Percentiles rank a stretch among this genome's conserved stretches.
Conservation (phyloP, 2,888 invertebrate species). For the Cylindroiulus punctatus region DNA sequence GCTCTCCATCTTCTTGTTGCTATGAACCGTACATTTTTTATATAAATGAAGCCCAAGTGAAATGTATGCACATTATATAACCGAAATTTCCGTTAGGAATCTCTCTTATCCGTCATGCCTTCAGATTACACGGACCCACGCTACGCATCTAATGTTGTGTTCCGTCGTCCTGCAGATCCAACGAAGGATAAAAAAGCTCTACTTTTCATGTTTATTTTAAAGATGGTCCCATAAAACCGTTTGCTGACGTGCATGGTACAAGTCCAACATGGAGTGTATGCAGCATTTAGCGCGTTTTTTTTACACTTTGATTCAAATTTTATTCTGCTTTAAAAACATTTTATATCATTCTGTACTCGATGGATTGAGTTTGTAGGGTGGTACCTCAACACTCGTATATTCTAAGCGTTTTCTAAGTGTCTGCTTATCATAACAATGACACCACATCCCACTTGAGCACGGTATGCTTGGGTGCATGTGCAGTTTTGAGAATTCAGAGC, state of each 20-base stretch:
- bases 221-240: not conserved
- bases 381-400: not conserved
- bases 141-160: not conserved
- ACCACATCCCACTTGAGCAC: not conserved
- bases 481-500: too few species aligned
- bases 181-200: not conserved
- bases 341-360: not conserved
- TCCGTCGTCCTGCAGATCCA: not conserved
- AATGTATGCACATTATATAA: not conserved
- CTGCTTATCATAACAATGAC: not conserved
- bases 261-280: not conserved
- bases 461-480: too few species aligned
- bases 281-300: not conserved
- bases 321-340: not conserved
- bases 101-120: not conserved
- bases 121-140: not conserved
- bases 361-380: not conserved
- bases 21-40: not conserved
- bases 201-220: not conserved
- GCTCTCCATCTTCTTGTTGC: not conserved
- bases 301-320: not conserved
- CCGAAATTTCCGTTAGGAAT: not conserved
- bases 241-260: not conserved
- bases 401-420: not conserved
- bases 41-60: not conserved